These are phyloP conservation scores for Cerceris rybyensis DNA, from an alignment of 2,888 invertebrate genomes.

Conservation along the genomic window DNA sequence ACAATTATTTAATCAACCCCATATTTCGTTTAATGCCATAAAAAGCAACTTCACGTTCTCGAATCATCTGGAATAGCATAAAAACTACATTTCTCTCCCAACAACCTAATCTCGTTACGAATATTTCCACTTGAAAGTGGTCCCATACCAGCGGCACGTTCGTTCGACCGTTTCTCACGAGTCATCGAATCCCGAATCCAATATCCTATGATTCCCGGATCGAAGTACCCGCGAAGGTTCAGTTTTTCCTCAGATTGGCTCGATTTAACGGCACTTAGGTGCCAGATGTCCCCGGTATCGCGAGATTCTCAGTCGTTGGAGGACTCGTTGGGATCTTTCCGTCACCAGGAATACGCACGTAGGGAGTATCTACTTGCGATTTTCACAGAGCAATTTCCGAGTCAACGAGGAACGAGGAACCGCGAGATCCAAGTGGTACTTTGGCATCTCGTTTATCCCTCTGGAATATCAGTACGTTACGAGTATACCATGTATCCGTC, in stretches of 20 bases:
- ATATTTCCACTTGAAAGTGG: too few relatives aligned
- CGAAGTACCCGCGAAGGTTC: not conserved
- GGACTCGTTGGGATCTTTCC: slow-evolving; percentile 29
- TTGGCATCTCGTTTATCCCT: slow-evolving; percentile 36
- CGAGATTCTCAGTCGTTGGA: slow-evolving; percentile 31
- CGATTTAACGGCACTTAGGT: slow-evolving; percentile 46
- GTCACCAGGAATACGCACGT: slow-evolving; percentile 28
- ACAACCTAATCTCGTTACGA: too few relatives aligned
- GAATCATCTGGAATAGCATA: too few relatives aligned
- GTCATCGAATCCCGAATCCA: not conserved
- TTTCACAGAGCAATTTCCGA: slow-evolving; percentile 21
- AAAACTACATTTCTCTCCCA: too few relatives aligned
- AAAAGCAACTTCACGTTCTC: too few relatives aligned
- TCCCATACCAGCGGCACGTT: too few relatives aligned
- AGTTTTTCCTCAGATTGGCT: not conserved
- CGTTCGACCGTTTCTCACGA: not conserved
- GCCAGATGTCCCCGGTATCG: slow-evolving; percentile 36
- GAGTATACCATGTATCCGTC: slow-evolving; percentile 7
- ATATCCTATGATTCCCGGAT: not conserved
- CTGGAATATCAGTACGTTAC: slow-evolving; percentile 25
- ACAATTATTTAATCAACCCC: too few relatives aligned
- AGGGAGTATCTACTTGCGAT: slow-evolving; percentile 51
- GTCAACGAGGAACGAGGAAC: slow-evolving; percentile 1
- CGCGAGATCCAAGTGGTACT: slow-evolving; percentile 42
- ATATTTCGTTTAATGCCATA: too few relatives aligned